Evolutionary conservation across 2,797 vertebrate genomes (phyloP).

Genomic region (Crenuchus spilurus): DNA sequence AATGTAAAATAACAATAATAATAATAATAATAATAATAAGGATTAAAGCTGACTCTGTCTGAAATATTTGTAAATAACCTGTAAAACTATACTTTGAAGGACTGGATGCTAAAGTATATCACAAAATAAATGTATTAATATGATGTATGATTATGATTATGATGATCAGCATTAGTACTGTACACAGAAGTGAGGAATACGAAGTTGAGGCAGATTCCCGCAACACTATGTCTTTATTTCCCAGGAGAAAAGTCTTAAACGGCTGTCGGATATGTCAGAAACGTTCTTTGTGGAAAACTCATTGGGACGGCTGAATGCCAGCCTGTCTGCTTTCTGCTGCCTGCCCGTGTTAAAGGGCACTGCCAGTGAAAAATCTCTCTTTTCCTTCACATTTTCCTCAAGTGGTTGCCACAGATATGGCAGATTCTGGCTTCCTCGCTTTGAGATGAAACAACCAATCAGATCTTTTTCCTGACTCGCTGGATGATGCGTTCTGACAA

Average conservation of each 20-base stretch:
- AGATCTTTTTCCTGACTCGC: background rate
- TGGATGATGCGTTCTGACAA: background rate
- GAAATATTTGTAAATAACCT: background rate
- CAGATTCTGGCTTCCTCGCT: background rate
- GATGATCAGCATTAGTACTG: background rate
- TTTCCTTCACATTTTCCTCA: background rate
- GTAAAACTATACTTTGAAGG: too few species aligned
- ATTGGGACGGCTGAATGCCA: background rate
- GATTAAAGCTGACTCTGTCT: background rate
- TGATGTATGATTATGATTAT: background rate
- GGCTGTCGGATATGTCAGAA: constrained; percentile 1
- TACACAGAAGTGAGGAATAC: background rate
- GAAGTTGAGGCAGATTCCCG: background rate
- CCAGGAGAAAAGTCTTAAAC: background rate
- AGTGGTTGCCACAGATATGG: background rate
- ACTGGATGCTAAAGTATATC: background rate
- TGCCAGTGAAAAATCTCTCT: background rate
- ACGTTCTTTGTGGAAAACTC: background rate
- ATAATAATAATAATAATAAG: too few species aligned
- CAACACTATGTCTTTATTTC: background rate
- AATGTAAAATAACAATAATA: too few species aligned
- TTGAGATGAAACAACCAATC: background rate
- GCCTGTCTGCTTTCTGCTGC: background rate
- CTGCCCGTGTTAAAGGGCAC: constrained; percentile 4
- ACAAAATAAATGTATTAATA: background rate